phyloP scores from a whole-genome alignment of 2,888 invertebrate genomes.

The Hylaea fasciaria region DNA sequence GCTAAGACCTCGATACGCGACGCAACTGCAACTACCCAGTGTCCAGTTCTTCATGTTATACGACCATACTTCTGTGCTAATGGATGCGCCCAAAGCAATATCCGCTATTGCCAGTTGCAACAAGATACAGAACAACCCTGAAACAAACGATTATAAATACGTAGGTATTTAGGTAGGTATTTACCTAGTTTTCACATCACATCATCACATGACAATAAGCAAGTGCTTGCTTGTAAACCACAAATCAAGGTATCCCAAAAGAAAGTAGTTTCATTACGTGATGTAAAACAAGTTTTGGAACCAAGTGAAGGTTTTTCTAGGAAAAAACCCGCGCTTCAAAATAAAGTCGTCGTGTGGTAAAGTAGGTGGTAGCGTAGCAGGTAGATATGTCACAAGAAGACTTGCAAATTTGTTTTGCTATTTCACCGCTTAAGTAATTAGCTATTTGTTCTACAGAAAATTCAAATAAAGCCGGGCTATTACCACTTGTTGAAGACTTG shows the following conservation, averaged over 20 bases:
- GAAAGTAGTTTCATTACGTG: neutral
- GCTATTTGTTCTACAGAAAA: neutral
- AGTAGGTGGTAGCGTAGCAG: too few relatives aligned
- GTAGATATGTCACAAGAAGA: neutral
- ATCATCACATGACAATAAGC: neutral
- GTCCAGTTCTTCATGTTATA: constrained; percentile 80
- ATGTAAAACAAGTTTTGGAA: constrained; percentile 8
- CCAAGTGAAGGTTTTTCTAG: neutral
- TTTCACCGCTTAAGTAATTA: neutral
- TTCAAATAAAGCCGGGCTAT: constrained; percentile 1
- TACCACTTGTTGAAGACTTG: constrained; percentile 80
- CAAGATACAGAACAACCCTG: constrained; percentile 81
- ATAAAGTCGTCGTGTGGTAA: too few relatives aligned
- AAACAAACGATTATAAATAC: constrained; percentile 66
- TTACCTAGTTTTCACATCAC: neutral
- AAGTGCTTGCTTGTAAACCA: too few relatives aligned
- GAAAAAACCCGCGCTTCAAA: too few relatives aligned
- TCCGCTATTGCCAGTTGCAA: constrained; percentile 84
- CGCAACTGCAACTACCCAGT: constrained; percentile 78
- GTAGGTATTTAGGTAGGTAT: too few relatives aligned
- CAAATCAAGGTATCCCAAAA: neutral
- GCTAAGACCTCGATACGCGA: constrained; percentile 82
- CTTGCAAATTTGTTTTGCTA: neutral
- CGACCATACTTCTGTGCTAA: constrained; percentile 82
- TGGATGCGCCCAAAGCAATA: constrained; percentile 71